Percentiles rank a stretch among this genome's conserved stretches.
These are phyloP conservation scores for Phenganax marumi DNA, from an alignment of 92 coral and sea anemone species.

Conservation along the genomic window DNA sequence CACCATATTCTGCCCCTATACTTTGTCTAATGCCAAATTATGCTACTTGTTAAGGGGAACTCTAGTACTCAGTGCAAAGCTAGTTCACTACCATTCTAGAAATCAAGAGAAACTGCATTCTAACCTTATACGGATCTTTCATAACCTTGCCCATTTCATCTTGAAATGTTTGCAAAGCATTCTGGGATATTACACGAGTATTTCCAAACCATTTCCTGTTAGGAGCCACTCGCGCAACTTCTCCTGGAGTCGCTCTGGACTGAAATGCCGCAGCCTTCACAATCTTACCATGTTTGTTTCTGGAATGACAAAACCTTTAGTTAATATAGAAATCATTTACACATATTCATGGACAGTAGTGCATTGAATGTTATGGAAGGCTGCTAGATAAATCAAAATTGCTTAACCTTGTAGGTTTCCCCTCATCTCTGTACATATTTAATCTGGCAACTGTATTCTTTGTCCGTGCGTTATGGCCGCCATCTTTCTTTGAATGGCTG, in stretches of 20 bases:
- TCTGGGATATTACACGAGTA: slow-evolving; percentile 87
- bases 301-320: slow-evolving; percentile 6
- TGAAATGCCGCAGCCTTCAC: slow-evolving; percentile 91
- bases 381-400: not conserved
- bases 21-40: no score
- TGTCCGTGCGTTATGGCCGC: slow-evolving; percentile 85
- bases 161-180: slow-evolving; percentile 91
- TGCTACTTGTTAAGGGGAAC: not conserved
- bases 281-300: slow-evolving; percentile 81
- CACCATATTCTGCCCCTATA: no score
- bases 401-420: slow-evolving; percentile 76
- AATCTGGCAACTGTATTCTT: slow-evolving; percentile 77
- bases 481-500: slow-evolving; percentile 75
- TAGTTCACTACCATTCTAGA: not conserved
- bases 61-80: not conserved
- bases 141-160: slow-evolving; percentile 92
- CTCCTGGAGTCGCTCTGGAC: slow-evolving; percentile 71
- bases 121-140: slow-evolving; percentile 91
- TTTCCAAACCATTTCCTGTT: slow-evolving; percentile 99
- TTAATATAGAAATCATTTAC: not conserved
- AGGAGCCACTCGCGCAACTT: slow-evolving; percentile 93
- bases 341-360: not conserved
- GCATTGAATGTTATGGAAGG: not conserved
- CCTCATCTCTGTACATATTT: slow-evolving; percentile 92
- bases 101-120: not conserved